Base-by-base conservation (phyloP, 2,113 vertebrate genomes). In the Amphiprion percula region DNA sequence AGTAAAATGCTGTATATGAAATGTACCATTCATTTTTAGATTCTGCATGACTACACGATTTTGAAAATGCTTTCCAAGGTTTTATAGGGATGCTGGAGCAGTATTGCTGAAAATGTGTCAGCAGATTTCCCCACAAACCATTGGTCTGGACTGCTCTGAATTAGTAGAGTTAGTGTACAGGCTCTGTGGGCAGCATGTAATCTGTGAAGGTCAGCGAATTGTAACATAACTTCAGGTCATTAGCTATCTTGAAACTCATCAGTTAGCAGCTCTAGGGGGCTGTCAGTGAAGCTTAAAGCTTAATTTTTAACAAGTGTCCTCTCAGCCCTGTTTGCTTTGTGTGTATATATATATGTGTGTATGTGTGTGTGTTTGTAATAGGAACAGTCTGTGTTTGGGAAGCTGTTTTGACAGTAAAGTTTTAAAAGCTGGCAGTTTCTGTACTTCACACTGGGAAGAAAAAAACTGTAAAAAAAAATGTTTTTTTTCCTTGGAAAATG, bases 181-280 rank as follows among this genome's bases (percentile, higher is more conserved):
- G 11, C 41, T 64, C 28, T 56, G 3, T 72, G 53, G 41, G 46
- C 37, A 30, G 17, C 55, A 21, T 41, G 73, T 74, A 0, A 39
- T 37, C 37, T 74, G 64, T 54, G 28, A 53, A 24, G 19, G 44
- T 41, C 24, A 65, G 28, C n/a, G 53, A 33, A 4, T 17, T 30
- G 58, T 73, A 58, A 68, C 63, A 47, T 73, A 41, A 58, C 44
- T 53, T 68, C 56, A 54, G 76, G 58, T 47, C 33, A 58, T 74
- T 46, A 60, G 50, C 37, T 37, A 64, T 66, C 53, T 61, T 70
- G 64, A 67, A 62, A 49, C 41, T 72, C 59, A 65, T 47, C 46
- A 64, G 63, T 39, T 52, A 24, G 23, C 4, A 1, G 19, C 46
- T 62, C 17, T 55, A 37, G 53, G 26, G 39, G 11, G 39, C 2